A percentile compares a stretch with the other conserved stretches of the same genome.
These are phyloP conservation scores for Xiphydria camelus DNA, from an alignment of 2,888 invertebrate species.

Conservation along the genomic window DNA sequence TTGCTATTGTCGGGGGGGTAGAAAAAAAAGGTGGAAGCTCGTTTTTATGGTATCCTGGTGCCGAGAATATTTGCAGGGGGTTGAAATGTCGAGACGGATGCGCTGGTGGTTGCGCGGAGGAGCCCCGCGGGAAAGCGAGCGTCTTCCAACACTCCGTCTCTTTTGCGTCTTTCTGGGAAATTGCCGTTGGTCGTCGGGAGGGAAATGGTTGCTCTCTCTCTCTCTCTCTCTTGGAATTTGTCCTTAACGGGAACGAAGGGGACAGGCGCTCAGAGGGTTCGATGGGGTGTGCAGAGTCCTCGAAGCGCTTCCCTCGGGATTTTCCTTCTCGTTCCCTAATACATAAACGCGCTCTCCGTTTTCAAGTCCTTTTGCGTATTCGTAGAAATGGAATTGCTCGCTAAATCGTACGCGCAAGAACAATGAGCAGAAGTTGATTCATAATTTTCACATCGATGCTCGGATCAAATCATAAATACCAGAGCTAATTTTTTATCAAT, in stretches of 20 bases:
- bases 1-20: not conserved
- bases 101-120: not conserved
- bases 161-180: not conserved
- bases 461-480: too few relatives aligned
- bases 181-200: not conserved
- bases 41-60: slow-evolving; percentile 34
- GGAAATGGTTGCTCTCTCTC: too few relatives aligned
- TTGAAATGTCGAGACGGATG: slow-evolving; percentile 13
- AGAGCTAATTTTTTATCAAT: too few relatives aligned
- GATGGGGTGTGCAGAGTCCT: slow-evolving; percentile 21
- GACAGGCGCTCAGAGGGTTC: slow-evolving; percentile 30
- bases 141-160: too few relatives aligned
- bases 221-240: not conserved
- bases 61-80: slow-evolving; percentile 29
- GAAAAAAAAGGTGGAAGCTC: too few relatives aligned
- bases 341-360: slow-evolving; percentile 32
- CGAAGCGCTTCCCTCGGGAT: slow-evolving; percentile 4
- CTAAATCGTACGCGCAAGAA: too few relatives aligned
- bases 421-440: too few relatives aligned
- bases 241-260: slow-evolving; percentile 9
- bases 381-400: too few relatives aligned
- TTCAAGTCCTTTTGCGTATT: slow-evolving; percentile 41
- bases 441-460: too few relatives aligned
- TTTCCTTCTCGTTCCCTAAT: slow-evolving; percentile 30
- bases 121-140: too few relatives aligned